Conservation (phyloP, 2,113 vertebrate species). For the Cepphus grylle region DNA sequence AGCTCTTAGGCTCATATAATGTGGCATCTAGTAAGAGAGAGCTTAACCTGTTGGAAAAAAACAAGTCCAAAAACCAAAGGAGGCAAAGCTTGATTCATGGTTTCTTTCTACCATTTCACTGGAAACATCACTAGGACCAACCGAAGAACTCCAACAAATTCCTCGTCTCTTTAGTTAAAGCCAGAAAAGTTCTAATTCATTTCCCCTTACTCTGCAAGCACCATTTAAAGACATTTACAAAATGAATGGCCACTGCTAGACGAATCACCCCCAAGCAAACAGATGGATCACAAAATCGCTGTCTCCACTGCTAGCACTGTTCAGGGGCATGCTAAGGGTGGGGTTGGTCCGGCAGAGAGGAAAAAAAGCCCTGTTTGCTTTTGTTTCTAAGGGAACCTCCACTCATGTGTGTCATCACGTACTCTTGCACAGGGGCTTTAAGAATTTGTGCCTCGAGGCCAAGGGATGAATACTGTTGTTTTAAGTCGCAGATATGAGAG, state of each 20-base stretch:
- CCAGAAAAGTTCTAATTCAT: neutral
- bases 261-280: neutral
- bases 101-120: neutral
- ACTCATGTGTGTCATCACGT: neutral
- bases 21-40: neutral
- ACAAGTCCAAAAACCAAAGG: neutral
- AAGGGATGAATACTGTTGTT: neutral
- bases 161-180: neutral
- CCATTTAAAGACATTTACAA: slow-evolving; percentile 3
- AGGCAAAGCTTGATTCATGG: neutral
- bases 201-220: neutral
- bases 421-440: neutral
- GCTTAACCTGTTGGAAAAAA: neutral
- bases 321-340: neutral
- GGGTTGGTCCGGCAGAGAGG: neutral
- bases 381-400: slow-evolving; percentile 32
- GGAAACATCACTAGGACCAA: neutral
- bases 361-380: neutral
- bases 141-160: neutral
- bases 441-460: neutral
- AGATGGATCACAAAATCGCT: neutral
- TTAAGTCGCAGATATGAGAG: neutral
- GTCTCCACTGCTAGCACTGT: neutral
- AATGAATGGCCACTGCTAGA: neutral
- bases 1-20: neutral